A percentile compares a stretch with the other conserved stretches of the same genome.
phyloP scores from a whole-genome alignment of 2,797 vertebrate genomes.

The Parauchenoglanis punctatus region DNA sequence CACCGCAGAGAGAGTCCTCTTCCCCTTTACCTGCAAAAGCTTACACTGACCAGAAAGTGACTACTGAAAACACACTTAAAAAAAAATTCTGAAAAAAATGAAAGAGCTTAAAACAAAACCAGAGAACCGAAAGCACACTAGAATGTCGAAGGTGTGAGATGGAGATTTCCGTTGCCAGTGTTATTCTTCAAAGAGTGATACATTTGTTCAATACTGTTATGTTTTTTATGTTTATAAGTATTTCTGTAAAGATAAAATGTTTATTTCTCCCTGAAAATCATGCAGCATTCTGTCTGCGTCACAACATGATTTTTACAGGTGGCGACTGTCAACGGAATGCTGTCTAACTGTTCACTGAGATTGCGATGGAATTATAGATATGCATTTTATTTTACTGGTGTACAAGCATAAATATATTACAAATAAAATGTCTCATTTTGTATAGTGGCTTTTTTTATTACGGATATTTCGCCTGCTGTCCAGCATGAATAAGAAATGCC shows the following conservation, averaged over 20 bases:
- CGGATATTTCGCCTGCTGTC: neutral
- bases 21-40: slow-evolving; percentile 75
- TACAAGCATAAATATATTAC: slow-evolving; percentile 94
- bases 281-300: slow-evolving; percentile 77
- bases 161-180: slow-evolving; percentile 67
- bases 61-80: slow-evolving; percentile 53
- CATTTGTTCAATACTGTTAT: slow-evolving; percentile 83
- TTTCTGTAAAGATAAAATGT: slow-evolving; percentile 74
- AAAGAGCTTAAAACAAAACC: slow-evolving; percentile 50
- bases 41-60: slow-evolving; percentile 72
- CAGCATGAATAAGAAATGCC: neutral
- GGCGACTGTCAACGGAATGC: slow-evolving; percentile 89
- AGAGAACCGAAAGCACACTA: slow-evolving; percentile 70
- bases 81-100: slow-evolving; percentile 48
- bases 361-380: slow-evolving; percentile 92
- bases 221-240: slow-evolving; percentile 80
- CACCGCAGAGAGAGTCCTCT: slow-evolving; percentile 76
- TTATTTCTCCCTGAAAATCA: slow-evolving; percentile 67
- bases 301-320: slow-evolving; percentile 80
- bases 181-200: slow-evolving; percentile 79
- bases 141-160: slow-evolving; percentile 72
- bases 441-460: slow-evolving; percentile 62
- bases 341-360: slow-evolving; percentile 81
- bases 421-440: slow-evolving; percentile 86
- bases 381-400: slow-evolving; percentile 99